These are phyloP conservation scores for Cheilosia urbana DNA, from an alignment of 2,888 invertebrate genomes.

Conservation along the genomic window DNA sequence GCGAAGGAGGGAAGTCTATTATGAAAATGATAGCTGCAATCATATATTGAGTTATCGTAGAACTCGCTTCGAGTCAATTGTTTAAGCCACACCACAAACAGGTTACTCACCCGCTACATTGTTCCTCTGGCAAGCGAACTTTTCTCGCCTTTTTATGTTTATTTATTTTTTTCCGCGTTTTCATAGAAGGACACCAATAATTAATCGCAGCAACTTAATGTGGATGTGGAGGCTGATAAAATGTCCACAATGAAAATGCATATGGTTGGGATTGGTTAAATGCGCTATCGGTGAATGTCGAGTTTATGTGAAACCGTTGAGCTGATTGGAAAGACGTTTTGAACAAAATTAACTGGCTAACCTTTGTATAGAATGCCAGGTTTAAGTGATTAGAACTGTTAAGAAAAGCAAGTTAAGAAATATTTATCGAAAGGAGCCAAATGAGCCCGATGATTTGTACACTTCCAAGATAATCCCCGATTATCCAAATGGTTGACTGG, in stretches of 20 bases:
- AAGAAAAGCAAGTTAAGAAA: no score
- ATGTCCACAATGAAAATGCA: slow-evolving; percentile 5
- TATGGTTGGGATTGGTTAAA: not conserved
- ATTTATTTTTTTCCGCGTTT: slow-evolving; percentile 34
- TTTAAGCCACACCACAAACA: slow-evolving; percentile 34
- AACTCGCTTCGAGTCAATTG: not conserved
- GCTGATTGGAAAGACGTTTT: not conserved
- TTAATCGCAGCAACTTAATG: slow-evolving; percentile 7
- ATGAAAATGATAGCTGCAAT: slow-evolving; percentile 1
- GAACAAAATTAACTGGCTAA: not conserved
- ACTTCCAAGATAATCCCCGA: no score
- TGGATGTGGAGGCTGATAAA: not conserved
- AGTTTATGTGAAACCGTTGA: slow-evolving; percentile 4
- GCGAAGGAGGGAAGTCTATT: not conserved
- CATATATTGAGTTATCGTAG: slow-evolving; percentile 1
- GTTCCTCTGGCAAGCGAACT: slow-evolving; percentile 2
- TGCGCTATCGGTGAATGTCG: not conserved
- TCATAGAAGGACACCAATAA: slow-evolving; percentile 43
- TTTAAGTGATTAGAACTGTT: not conserved
- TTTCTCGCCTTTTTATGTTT: slow-evolving; percentile 8
- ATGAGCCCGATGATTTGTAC: no score
- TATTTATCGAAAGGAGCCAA: no score
- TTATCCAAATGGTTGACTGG: no score
- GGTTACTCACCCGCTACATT: slow-evolving; percentile 49
- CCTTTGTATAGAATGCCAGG: not conserved